phyloP scores from a whole-genome alignment of 2,888 invertebrate genomes.

The Diploptera punctata region DNA sequence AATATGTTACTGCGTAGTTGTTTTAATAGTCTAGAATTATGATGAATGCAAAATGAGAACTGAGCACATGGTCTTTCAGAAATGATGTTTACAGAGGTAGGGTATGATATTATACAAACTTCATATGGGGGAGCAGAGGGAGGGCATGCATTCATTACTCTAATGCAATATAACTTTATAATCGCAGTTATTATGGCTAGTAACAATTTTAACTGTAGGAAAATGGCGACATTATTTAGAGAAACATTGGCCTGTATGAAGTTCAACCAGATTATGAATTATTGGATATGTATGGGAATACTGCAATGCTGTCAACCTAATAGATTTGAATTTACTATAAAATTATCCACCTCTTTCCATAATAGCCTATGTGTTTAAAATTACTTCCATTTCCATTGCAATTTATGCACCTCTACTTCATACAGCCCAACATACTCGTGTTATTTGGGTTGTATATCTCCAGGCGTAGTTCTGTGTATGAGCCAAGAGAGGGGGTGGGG shows the following conservation, averaged over 20 bases:
- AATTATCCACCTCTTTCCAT: conserved; percentile 8
- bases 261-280: conserved; percentile 2
- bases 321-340: conserved; percentile 8
- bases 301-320: conserved; percentile 3
- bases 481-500: too few species aligned
- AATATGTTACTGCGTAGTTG: too few species aligned
- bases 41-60: too few species aligned
- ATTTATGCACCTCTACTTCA: neutral
- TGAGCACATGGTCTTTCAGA: too few species aligned
- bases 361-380: conserved; percentile 4
- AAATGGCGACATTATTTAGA: conserved; percentile 4
- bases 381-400: neutral
- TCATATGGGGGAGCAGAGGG: neutral
- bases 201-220: conserved; percentile 7
- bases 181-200: neutral
- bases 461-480: too few species aligned
- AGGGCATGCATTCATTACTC: neutral
- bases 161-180: conserved; percentile 4
- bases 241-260: conserved; percentile 1
- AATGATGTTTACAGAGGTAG: neutral
- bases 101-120: neutral
- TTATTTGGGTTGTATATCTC: neutral
- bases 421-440: neutral
- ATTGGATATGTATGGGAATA: neutral
- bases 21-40: too few species aligned